Base-by-base conservation (phyloP, 1,140 invertebrate genomes). In the Formica exsecta region DNA sequence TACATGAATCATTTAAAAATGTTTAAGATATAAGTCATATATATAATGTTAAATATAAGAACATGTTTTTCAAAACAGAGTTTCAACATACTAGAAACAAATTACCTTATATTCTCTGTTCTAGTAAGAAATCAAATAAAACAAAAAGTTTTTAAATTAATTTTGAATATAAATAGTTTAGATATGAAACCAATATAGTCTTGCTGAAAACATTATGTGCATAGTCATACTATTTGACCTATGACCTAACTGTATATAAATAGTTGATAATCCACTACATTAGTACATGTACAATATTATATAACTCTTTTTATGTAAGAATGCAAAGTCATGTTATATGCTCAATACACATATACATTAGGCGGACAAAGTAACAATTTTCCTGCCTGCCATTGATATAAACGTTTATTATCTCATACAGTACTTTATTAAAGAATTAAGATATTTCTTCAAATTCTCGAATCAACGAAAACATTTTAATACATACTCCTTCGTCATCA, bases 401-500 rank as follows among this genome's bases (percentile, higher is more conserved):
- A 44, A 62, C 29, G 7, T 29, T 48, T 54, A 62, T 66, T 36
- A 61, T 54, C 16, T 61, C 48, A 51, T 32, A 80, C 1, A 38
- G 13, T 38, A 44, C 3, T 25, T 48, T 29, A 71, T 68, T 76
- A 86, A n/a, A 62, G 8, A 48, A 29, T 16, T 13, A 11, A 19
- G 44, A n/a, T 32, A 44, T 29, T 54, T 57, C 11, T 5, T 51
- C 8, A 85, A 48, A 44, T 66, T 79, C 13, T 57, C 61, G 19
- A 19, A 41, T 61, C 19, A 71, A 51, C 0, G 9, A 54, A 54
- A 87, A 11, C 5, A 38, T 57, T 16, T 38, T 38, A 48, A 29
- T 74, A 90, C 92, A 38, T 87, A 93, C 93, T 87, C 90, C 91
- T 91, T 95, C 95, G 44, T 95, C 94, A 74, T 94, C 94, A 48